Percentiles rank a stretch among this genome's conserved stretches.
Conservation (phyloP, 1,140 invertebrate genomes). For the Catajapyx aquilonaris region DNA sequence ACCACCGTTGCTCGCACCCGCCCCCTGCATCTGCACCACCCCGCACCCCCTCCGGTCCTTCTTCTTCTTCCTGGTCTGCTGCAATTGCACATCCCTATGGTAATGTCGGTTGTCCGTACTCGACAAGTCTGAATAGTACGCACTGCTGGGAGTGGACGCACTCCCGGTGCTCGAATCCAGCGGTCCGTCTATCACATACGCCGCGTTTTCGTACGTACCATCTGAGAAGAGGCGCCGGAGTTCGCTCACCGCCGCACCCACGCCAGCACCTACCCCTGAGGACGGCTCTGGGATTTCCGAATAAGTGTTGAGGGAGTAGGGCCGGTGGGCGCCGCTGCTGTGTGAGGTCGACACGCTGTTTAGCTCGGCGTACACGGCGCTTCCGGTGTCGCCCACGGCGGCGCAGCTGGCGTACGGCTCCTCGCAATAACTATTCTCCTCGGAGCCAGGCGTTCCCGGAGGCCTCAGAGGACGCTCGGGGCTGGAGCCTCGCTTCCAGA, state of each 20-base stretch:
- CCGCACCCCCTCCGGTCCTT: neutral
- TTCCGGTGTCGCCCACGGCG: conserved; percentile 10
- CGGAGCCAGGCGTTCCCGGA: neutral
- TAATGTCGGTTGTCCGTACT: conserved; percentile 5
- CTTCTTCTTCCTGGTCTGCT: neutral
- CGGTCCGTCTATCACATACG: conserved; percentile 7
- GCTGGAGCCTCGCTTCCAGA: neutral
- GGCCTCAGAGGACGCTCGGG: neutral
- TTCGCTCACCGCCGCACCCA: conserved; percentile 3
- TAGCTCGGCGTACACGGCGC: conserved; percentile 15
- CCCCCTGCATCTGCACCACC: conserved; percentile 3
- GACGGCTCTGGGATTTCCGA: conserved; percentile 15
- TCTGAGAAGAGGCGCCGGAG: conserved; percentile 11
- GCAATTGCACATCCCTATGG: neutral
- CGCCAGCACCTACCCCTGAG: conserved; percentile 1
- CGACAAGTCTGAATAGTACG: conserved; percentile 15
- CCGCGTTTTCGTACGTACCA: conserved; percentile 15
- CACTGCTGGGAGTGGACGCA: conserved; percentile 11
- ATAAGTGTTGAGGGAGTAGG: conserved; percentile 15
- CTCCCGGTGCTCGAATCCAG: conserved; percentile 4
- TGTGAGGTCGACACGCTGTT: conserved; percentile 10
- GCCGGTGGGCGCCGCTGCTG: conserved; percentile 3
- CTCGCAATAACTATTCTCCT: conserved; percentile 11
- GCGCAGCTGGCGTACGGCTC: conserved; percentile 11
- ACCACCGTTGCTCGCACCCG: conserved; percentile 6